Conservation (phyloP, 2,888 invertebrate species). For the Herminia tarsipennalis region DNA sequence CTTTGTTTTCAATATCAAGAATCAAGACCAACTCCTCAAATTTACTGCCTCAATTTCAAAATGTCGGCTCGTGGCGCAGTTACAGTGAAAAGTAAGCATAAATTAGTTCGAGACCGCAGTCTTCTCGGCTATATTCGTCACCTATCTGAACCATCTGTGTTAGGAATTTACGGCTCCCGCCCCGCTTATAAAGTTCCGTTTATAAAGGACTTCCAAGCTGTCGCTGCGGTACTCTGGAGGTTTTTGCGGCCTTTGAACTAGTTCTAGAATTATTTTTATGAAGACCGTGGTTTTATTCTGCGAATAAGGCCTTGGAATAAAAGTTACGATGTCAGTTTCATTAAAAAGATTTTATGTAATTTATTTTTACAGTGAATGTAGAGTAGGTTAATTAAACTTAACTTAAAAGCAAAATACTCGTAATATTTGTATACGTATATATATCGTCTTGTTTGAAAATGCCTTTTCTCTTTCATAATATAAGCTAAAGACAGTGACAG, state of each 20-base stretch:
- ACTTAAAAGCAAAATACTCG: too few relatives aligned
- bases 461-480: too few relatives aligned
- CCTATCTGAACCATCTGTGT: constrained; percentile 59
- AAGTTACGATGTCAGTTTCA: neutral
- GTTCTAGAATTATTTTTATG: constrained; percentile 14
- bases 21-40: constrained; percentile 10
- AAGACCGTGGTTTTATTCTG: constrained; percentile 18
- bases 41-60: constrained; percentile 34
- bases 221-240: constrained; percentile 28
- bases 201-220: constrained; percentile 42
- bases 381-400: too few relatives aligned
- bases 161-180: constrained; percentile 52
- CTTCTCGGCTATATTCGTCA: constrained; percentile 52
- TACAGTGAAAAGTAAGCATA: constrained; percentile 42
- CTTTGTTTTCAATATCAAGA: constrained; percentile 15
- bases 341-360: too few relatives aligned
- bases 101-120: constrained; percentile 33
- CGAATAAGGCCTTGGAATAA: neutral
- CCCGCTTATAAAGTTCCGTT: constrained; percentile 51
- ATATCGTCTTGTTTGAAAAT: too few relatives aligned
- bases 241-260: constrained; percentile 32
- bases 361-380: too few relatives aligned
- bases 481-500: too few relatives aligned
- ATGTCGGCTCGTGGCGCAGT: constrained; percentile 17
- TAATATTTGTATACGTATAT: too few relatives aligned